Percentiles rank a stretch among this genome's conserved stretches.
phyloP scores from a whole-genome alignment of 2,113 vertebrate species.

The Rhea pennata region DNA sequence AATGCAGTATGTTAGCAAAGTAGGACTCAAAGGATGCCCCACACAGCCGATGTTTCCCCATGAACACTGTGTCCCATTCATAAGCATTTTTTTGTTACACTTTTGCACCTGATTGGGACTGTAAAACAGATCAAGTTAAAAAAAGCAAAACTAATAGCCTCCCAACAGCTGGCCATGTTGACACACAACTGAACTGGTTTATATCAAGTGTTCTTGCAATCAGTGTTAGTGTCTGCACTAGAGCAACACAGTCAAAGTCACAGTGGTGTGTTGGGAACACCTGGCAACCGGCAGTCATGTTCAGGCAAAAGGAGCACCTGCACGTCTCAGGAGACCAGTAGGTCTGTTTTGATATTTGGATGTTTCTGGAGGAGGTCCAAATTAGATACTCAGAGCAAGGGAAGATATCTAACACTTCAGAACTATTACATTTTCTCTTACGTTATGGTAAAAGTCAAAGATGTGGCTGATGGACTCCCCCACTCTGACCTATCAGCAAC shows the following conservation, averaged over 20 bases:
- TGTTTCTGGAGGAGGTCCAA: neutral
- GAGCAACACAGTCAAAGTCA: neutral
- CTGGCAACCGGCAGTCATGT: rapidly evolving
- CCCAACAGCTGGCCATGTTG: neutral
- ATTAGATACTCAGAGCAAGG: neutral
- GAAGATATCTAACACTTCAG: neutral
- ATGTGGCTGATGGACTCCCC: neutral
- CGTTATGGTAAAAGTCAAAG: neutral
- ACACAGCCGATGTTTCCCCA: neutral
- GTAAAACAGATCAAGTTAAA: neutral
- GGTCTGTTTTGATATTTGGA: neutral
- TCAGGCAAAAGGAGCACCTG: neutral
- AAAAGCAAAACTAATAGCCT: neutral
- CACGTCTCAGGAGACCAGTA: neutral
- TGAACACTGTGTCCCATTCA: neutral
- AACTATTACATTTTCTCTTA: neutral
- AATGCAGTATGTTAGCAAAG: slow-evolving; percentile 53
- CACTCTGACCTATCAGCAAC: neutral
- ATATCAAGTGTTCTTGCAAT: neutral
- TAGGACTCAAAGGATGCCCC: slow-evolving; percentile 36
- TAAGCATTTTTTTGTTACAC: neutral
- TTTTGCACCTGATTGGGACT: neutral
- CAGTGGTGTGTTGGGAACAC: neutral
- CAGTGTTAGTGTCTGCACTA: neutral
- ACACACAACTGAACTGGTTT: neutral